Conservation (phyloP, 2,888 invertebrate species). For the Cheilosia soror region DNA sequence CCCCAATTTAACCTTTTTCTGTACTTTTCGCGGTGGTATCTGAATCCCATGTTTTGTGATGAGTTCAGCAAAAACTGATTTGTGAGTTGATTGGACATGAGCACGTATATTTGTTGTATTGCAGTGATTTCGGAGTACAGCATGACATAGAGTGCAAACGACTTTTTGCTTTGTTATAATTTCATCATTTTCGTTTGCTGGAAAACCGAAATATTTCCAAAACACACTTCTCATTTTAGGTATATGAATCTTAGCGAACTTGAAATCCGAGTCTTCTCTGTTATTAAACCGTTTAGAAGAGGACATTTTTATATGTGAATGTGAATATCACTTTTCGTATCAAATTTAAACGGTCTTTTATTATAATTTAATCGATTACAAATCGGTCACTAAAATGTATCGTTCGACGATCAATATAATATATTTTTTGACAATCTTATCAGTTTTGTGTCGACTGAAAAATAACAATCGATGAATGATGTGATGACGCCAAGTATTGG, state of each 20-base stretch:
- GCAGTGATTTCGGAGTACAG: conserved; percentile 82
- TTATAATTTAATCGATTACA: conserved; percentile 68
- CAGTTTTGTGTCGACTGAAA: conserved; percentile 23
- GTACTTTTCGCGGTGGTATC: conserved; percentile 80
- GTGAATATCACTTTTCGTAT: conserved; percentile 17
- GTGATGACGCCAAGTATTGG: conserved; percentile 43
- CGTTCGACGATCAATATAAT: conserved; percentile 44
- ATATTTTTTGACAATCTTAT: conserved; percentile 43
- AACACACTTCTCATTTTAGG: conserved; percentile 83
- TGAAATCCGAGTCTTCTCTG: background rate
- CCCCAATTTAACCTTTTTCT: conserved; percentile 6
- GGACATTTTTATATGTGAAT: conserved; percentile 20
- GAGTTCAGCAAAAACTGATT: conserved; percentile 80
- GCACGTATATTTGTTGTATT: conserved; percentile 83
- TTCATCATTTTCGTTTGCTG: conserved; percentile 81
- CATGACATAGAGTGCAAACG: conserved; percentile 82
- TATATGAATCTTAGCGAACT: conserved; percentile 81
- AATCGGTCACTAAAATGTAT: conserved; percentile 38
- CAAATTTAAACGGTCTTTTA: conserved; percentile 50
- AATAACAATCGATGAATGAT: conserved; percentile 58
- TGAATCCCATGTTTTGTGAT: conserved; percentile 80
- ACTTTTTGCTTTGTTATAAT: conserved; percentile 83
- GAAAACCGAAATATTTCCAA: conserved; percentile 83
- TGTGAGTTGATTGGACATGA: conserved; percentile 82
- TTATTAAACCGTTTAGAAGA: conserved; percentile 31